Conservation (phyloP, 2,113 vertebrate species). For the Scortum barcoo region DNA sequence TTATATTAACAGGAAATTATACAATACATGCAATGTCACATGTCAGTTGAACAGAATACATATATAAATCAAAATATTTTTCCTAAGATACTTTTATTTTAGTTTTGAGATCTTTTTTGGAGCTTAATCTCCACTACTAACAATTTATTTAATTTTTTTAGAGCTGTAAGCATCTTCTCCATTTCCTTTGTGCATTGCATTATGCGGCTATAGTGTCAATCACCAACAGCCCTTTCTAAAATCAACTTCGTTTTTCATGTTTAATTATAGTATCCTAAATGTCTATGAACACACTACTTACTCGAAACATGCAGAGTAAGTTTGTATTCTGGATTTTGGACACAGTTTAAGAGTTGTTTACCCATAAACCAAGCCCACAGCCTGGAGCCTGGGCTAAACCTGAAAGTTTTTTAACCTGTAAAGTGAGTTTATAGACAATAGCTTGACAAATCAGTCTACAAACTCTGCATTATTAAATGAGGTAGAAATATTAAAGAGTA, state of each 20-base stretch:
- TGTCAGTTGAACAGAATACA: too few species aligned
- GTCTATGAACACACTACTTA: background rate
- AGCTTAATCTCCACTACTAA: background rate
- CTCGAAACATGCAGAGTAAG: background rate
- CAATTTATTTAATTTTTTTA: too few species aligned
- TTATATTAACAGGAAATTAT: background rate
- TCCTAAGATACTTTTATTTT: too few species aligned
- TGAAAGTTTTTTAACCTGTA: too few species aligned
- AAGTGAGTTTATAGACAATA: background rate
- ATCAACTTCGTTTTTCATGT: background rate
- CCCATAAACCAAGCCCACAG: background rate
- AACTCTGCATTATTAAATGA: constrained; percentile 1
- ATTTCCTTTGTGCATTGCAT: background rate
- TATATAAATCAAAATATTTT: too few species aligned
- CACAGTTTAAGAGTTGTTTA: background rate
- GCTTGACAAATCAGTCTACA: background rate
- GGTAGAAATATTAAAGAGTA: background rate
- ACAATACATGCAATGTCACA: background rate
- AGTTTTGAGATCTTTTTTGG: background rate
- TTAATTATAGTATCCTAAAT: background rate
- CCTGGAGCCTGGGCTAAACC: too few species aligned
- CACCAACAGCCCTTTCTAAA: background rate
- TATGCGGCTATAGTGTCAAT: background rate
- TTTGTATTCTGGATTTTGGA: background rate
- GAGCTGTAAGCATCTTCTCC: background rate